Evolutionary conservation across 1,140 invertebrate species (phyloP).

Genomic region (Euura lappo): DNA sequence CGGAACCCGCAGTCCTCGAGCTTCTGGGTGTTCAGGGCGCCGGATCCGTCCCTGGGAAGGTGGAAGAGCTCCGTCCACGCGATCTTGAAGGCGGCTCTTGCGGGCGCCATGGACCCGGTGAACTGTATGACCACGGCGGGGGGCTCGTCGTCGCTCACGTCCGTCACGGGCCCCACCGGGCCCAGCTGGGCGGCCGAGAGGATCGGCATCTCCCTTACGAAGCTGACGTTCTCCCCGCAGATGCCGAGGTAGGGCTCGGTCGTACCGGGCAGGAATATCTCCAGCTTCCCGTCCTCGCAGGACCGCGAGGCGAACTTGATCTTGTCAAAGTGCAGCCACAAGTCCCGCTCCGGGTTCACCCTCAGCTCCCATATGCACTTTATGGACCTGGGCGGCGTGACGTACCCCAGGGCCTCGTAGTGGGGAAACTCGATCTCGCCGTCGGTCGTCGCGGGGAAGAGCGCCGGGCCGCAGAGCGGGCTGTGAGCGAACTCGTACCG

Average conservation of each 20-base stretch:
- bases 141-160: constrained; percentile 59
- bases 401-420: constrained; percentile 80
- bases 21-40: constrained; percentile 77
- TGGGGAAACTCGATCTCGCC: constrained; percentile 86
- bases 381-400: constrained; percentile 75
- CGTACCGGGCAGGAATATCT: constrained; percentile 75
- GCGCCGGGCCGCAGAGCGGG: constrained; percentile 82
- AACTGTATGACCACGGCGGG: constrained; percentile 72
- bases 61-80: constrained; percentile 91
- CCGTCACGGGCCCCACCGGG: constrained; percentile 62
- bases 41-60: constrained; percentile 80
- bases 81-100: constrained; percentile 82
- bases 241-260: constrained; percentile 76
- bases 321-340: constrained; percentile 86
- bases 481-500: constrained; percentile 87
- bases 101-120: constrained; percentile 76
- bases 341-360: constrained; percentile 79
- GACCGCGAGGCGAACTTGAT: constrained; percentile 80
- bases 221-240: constrained; percentile 82
- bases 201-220: constrained; percentile 78
- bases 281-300: constrained; percentile 84
- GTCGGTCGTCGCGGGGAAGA: constrained; percentile 76
- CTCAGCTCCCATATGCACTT: constrained; percentile 88
- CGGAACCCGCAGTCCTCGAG: constrained; percentile 75
- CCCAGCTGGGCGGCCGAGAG: constrained; percentile 76